Evolutionary conservation across 2,797 vertebrate genomes (phyloP).

Genomic region (Rhinatrema bivittatum): DNA sequence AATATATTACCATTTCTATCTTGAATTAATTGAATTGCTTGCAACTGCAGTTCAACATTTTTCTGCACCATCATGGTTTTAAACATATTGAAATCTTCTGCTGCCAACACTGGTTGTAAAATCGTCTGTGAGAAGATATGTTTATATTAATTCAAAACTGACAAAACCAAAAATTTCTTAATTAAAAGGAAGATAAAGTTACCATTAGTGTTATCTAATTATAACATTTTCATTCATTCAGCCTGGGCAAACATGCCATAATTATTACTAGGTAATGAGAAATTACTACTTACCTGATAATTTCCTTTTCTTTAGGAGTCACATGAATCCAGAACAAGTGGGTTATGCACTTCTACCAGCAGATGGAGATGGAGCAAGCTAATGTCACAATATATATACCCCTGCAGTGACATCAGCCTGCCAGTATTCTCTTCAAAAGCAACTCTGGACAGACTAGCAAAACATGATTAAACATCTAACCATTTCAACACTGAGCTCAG

Average conservation of each 20-base stretch:
- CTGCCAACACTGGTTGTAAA: slow-evolving; percentile 87
- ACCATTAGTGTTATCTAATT: too few species aligned
- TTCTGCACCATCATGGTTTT: slow-evolving; percentile 95
- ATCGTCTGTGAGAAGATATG: slow-evolving; percentile 58
- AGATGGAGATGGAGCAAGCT: too few species aligned
- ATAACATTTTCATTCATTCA: background rate
- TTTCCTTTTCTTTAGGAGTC: too few species aligned
- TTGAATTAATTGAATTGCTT: slow-evolving; percentile 90
- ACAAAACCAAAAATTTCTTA: background rate
- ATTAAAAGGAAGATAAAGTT: background rate
- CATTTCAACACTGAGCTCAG: too few species aligned
- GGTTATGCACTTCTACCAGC: too few species aligned
- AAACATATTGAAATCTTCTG: slow-evolving; percentile 93
- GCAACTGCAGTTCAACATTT: slow-evolving; percentile 95
- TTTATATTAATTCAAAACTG: slow-evolving; percentile 14
- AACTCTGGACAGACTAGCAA: too few species aligned
- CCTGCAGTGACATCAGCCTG: too few species aligned
- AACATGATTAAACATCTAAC: too few species aligned
- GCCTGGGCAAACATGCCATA: background rate
- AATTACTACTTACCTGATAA: too few species aligned
- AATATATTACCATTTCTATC: slow-evolving; percentile 79
- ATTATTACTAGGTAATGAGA: slow-evolving; percentile 1
- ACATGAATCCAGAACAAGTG: too few species aligned
- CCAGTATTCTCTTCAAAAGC: too few species aligned
- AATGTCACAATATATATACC: too few species aligned